Conservation (phyloP, 2,888 invertebrate species). For the Thyatira batis region DNA sequence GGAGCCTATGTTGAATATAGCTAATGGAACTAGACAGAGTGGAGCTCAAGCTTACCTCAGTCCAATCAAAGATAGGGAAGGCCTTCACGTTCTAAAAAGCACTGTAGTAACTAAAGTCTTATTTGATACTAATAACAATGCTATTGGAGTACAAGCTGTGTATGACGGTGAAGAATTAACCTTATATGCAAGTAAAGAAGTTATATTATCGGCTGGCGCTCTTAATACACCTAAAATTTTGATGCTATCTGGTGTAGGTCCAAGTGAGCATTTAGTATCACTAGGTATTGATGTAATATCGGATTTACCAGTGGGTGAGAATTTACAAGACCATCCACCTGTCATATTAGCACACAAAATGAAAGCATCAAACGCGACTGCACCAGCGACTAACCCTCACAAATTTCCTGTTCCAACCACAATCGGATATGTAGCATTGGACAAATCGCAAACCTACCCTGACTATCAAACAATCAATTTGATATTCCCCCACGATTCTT, state of each 20-base stretch:
- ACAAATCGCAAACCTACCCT: conserved; percentile 14
- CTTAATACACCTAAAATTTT: conserved; percentile 63
- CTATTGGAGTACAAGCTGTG: conserved; percentile 54
- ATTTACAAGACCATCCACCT: conserved; percentile 59
- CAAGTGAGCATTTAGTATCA: conserved; percentile 38
- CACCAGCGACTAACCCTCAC: not conserved
- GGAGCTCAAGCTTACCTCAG: conserved; percentile 86
- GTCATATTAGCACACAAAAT: conserved; percentile 5
- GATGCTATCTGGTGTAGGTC: conserved; percentile 66
- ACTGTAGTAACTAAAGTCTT: conserved; percentile 66
- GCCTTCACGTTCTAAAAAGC: conserved; percentile 53
- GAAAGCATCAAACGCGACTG: not conserved
- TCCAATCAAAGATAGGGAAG: conserved; percentile 42
- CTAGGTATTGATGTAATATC: conserved; percentile 45
- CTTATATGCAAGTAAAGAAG: conserved; percentile 42
- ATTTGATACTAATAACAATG: conserved; percentile 58
- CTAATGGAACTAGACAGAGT: conserved; percentile 87
- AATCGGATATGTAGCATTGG: conserved; percentile 19
- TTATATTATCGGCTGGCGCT: conserved; percentile 60
- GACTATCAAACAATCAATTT: conserved; percentile 18
- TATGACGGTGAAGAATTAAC: conserved; percentile 32
- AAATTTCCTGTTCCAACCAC: conserved; percentile 20
- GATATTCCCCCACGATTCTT: conserved; percentile 24
- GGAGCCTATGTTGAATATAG: conserved; percentile 59
- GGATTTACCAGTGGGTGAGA: conserved; percentile 56